A percentile compares a stretch with the other conserved stretches of the same genome.
Conservation (phyloP, 2,113 vertebrate species). For the Chaetodon trifascialis region DNA sequence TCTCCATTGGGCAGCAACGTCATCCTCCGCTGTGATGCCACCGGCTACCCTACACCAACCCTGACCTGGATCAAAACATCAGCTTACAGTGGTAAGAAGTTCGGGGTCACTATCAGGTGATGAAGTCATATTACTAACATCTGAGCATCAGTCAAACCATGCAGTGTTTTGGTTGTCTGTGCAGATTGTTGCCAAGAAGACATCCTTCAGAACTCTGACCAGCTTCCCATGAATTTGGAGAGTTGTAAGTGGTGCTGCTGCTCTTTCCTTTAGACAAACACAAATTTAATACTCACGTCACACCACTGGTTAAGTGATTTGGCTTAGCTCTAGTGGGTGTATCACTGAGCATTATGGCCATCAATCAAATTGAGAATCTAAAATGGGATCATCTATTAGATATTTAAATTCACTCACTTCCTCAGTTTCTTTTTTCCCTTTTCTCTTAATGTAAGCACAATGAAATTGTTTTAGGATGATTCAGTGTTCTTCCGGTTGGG, state of each 20-base stretch:
- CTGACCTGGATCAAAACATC: slow-evolving; percentile 89
- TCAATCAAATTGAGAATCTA: too few relatives aligned
- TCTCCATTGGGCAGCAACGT: slow-evolving; percentile 91
- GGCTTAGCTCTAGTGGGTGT: background rate
- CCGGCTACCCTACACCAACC: slow-evolving; percentile 90
- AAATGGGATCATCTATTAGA: too few relatives aligned
- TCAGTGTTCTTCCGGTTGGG: background rate
- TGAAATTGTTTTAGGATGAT: too few relatives aligned
- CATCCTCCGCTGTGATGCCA: slow-evolving; percentile 91
- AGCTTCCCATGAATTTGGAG: slow-evolving; percentile 73
- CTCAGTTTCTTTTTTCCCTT: too few relatives aligned
- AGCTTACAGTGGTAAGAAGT: slow-evolving; percentile 85
- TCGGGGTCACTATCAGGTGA: background rate
- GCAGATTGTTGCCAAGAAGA: slow-evolving; percentile 77
- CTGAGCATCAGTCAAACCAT: background rate
- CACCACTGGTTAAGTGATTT: background rate
- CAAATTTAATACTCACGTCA: background rate
- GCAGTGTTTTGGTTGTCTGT: slow-evolving; percentile 33
- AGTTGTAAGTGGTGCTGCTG: slow-evolving; percentile 73
- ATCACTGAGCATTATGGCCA: background rate
- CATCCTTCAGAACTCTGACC: slow-evolving; percentile 47
- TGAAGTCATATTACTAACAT: background rate
- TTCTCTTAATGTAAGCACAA: too few relatives aligned
- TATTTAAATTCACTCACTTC: too few relatives aligned
- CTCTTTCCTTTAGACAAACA: too few relatives aligned